phyloP scores from a whole-genome alignment of 2,113 vertebrate species.

The Corapipo altera region DNA sequence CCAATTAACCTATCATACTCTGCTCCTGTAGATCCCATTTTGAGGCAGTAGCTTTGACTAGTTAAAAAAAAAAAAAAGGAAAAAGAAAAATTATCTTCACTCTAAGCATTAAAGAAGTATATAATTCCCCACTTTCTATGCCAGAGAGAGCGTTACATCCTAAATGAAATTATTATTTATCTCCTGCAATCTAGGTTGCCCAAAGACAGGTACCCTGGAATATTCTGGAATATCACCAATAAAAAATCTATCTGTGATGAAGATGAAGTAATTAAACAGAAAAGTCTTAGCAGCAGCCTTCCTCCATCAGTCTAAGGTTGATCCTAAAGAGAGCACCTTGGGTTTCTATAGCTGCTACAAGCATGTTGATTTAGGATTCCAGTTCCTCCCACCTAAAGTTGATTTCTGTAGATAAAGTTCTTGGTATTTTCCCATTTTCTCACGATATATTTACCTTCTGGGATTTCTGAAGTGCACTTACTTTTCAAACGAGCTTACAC shows the following conservation, averaged over 20 bases:
- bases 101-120: neutral
- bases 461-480: neutral
- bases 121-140: neutral
- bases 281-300: neutral
- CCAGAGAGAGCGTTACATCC: neutral
- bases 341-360: neutral
- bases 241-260: neutral
- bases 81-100: neutral
- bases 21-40: neutral
- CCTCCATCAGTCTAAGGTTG: neutral
- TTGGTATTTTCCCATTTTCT: neutral
- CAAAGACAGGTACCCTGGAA: neutral
- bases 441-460: neutral
- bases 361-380: neutral
- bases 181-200: neutral
- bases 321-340: neutral
- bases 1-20: constrained; percentile 37
- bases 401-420: neutral
- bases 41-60: neutral
- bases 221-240: neutral
- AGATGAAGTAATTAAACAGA: neutral
- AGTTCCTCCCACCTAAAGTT: neutral
- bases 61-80: neutral
- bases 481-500: neutral
- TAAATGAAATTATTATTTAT: neutral